Percentiles rank a stretch among this genome's conserved stretches.
phyloP scores from a whole-genome alignment of 2,113 vertebrate species.

The Aplodontia rufa region DNA sequence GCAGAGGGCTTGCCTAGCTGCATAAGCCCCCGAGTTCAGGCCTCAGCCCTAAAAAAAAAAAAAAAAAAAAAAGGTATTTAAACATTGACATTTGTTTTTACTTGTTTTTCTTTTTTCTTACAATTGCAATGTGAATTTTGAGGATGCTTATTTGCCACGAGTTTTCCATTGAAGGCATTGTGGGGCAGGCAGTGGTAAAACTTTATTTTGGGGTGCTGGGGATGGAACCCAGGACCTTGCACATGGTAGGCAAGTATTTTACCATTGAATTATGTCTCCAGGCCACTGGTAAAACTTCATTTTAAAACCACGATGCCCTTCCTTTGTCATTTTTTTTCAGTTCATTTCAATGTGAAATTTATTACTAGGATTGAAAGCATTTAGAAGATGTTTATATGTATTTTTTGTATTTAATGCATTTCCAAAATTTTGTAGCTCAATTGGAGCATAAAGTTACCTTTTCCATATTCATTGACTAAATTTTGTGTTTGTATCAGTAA shows the following conservation, averaged over 20 bases:
- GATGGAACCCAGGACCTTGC: too few relatives aligned
- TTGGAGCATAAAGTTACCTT: not conserved
- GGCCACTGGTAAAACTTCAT: not conserved
- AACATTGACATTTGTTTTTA: not conserved
- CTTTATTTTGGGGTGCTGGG: not conserved
- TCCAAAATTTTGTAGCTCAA: not conserved
- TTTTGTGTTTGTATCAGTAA: not conserved
- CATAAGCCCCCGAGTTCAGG: too few relatives aligned
- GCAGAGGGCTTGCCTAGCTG: too few relatives aligned
- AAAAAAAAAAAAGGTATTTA: too few relatives aligned
- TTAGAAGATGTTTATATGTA: not conserved
- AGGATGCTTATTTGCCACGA: not conserved
- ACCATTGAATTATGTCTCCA: too few relatives aligned
- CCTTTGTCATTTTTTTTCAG: constrained; percentile 10
- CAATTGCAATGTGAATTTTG: not conserved
- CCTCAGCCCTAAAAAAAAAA: too few relatives aligned
- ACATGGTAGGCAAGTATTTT: too few relatives aligned
- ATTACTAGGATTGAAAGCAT: not conserved
- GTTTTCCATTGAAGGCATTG: not conserved
- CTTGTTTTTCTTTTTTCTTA: not conserved
- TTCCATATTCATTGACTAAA: not conserved
- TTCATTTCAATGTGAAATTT: not conserved
- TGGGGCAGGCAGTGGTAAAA: not conserved
- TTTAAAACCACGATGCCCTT: not conserved
- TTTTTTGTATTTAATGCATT: constrained; percentile 17